Percentiles rank a stretch among this genome's conserved stretches.
Evolutionary conservation across 2,888 invertebrate species (phyloP).

Genomic region (Chironomus tentans): DNA sequence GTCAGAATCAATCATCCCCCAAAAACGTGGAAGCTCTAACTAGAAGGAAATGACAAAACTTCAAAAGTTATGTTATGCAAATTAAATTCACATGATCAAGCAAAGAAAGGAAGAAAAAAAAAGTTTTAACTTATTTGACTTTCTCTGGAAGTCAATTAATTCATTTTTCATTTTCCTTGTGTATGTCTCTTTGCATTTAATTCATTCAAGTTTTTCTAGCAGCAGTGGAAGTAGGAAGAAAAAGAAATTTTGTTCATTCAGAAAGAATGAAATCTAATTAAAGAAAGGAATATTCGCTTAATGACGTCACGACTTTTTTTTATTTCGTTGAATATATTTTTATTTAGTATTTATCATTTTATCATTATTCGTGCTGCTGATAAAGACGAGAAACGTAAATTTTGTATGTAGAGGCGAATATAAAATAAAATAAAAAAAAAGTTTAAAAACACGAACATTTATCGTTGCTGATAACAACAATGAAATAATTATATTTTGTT

Average conservation of each 20-base stretch:
- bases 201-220: neutral
- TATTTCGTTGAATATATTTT: neutral
- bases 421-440: neutral
- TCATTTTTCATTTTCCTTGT: neutral
- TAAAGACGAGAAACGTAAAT: neutral
- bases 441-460: neutral
- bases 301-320: neutral
- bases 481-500: constrained; percentile 8
- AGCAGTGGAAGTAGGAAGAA: neutral
- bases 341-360: neutral
- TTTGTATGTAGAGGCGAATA: neutral
- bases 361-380: constrained; percentile 1
- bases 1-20: no score
- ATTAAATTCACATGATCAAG: no score
- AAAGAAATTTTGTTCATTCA: neutral
- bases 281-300: neutral
- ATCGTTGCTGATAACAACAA: constrained; percentile 5
- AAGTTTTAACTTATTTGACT: neutral
- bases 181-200: neutral
- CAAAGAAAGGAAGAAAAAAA: neutral
- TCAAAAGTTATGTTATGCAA: no score
- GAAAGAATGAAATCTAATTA: neutral
- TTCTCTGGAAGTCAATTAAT: neutral
- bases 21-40: no score
- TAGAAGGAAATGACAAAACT: no score